Evolutionary conservation across 2,113 vertebrate genomes (phyloP), one percentile per base, ranked within the genome.

Genomic region (Opisthocomus hoazin): DNA sequence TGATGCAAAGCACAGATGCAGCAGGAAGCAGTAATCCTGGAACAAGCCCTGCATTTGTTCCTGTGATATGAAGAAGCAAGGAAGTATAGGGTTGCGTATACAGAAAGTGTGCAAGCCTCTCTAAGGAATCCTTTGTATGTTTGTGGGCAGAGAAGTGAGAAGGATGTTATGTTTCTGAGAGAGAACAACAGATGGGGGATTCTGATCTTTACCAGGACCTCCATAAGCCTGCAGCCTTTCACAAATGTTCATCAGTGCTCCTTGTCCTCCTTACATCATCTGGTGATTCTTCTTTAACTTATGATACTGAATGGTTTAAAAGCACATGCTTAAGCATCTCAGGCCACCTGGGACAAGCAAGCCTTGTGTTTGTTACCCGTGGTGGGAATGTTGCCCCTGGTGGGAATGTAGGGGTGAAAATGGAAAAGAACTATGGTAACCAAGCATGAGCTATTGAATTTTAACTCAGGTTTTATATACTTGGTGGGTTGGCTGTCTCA

Each of bases 331-430:
- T 27, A 64, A 66, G 17, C 37, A 43, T 68, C 64, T 83, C n/a
- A 26, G 10, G 27, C 13, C 15, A 5, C 70, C 70, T 36, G 32
- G 15, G 63, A 51, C 11, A 51, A 26, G 22, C 4, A 63, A 71
- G 3, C 29, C 3, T 64, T 41, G 29, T 48, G 10, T 71, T 58
- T 56, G 9, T 23, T 85, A 19, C 34, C 16, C 0, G 0, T 36
- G 26, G 13, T 69, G 64, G 69, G 27, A 89, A 53, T 24, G 15
- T 27, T 73, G 19, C 6, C 34, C n/a, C 13, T 46, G 29, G 8
- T 30, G 26, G 29, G 15, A 65, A 53, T n/a, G 30, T 14, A 11
- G 23, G 30, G 45, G 18, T 66, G 37, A 15, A 73, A 71, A 71
- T 29, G 12, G 43, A 58, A n/a, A 21, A 50, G 14, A 69, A 6